Conservation (phyloP, 2,113 vertebrate species). For the Gambusia holbrooki region DNA sequence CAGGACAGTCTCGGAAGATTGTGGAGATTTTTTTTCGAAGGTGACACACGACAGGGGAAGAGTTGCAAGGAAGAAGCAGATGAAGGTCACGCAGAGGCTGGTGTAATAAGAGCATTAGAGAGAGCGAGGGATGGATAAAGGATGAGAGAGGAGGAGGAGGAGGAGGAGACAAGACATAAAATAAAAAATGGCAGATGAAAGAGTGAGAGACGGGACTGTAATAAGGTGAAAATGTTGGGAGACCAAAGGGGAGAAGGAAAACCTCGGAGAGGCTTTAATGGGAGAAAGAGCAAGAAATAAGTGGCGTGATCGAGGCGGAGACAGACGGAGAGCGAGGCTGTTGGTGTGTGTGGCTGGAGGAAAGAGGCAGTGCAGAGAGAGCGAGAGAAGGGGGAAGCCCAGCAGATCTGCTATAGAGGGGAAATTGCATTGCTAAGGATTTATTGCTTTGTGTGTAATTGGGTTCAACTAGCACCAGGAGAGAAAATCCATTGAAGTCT, state of each 20-base stretch:
- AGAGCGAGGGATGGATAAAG: slow-evolving; percentile 20
- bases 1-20: not conserved
- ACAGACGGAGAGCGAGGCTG: slow-evolving; percentile 5
- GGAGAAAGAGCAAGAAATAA: slow-evolving; percentile 26
- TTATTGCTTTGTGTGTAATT: slow-evolving; percentile 83
- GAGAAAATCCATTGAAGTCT: slow-evolving; percentile 77
- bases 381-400: slow-evolving; percentile 44
- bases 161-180: not conserved
- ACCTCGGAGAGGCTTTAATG: slow-evolving; percentile 16
- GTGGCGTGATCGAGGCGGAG: slow-evolving; percentile 20
- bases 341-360: slow-evolving; percentile 23
- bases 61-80: not conserved
- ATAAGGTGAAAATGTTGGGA: slow-evolving; percentile 1
- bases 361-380: slow-evolving; percentile 10
- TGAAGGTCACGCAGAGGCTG: slow-evolving; percentile 44
- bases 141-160: not conserved
- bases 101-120: slow-evolving; percentile 32
- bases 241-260: slow-evolving; percentile 11
- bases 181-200: slow-evolving; percentile 1
- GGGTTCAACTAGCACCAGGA: slow-evolving; percentile 77
- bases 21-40: not conserved
- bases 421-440: slow-evolving; percentile 80
- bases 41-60: not conserved
- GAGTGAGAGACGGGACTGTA: slow-evolving; percentile 6
- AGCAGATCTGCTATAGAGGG: slow-evolving; percentile 70